Conservation (phyloP, 2,797 vertebrate species). For the Epinephelus awoara region DNA sequence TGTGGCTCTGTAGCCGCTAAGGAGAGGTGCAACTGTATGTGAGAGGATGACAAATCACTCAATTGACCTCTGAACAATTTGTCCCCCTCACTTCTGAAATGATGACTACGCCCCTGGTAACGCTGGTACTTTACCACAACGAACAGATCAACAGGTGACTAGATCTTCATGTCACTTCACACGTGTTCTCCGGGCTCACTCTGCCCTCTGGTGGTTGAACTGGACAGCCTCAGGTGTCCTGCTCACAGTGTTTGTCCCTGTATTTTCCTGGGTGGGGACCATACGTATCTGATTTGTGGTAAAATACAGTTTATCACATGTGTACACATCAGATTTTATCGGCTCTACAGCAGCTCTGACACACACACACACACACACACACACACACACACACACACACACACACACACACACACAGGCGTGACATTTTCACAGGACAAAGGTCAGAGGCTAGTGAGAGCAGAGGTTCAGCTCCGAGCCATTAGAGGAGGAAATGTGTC, state of each 20-base stretch:
- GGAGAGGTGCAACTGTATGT: too few relatives aligned
- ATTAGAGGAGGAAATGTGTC: slow-evolving; percentile 26
- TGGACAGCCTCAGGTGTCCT: neutral
- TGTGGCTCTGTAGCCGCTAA: too few relatives aligned
- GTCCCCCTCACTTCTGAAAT: too few relatives aligned
- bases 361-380: too few relatives aligned
- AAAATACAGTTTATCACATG: neutral
- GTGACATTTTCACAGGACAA: slow-evolving; percentile 1
- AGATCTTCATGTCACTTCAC: neutral
- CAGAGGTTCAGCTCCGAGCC: slow-evolving; percentile 9
- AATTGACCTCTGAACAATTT: too few relatives aligned
- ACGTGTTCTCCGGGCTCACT: neutral
- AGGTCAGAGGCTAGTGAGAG: slow-evolving; percentile 6
- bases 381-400: too few relatives aligned
- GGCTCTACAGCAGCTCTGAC: neutral
- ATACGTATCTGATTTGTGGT: too few relatives aligned
- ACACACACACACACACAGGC: neutral
- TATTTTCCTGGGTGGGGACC: too few relatives aligned
- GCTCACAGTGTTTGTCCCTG: too few relatives aligned
- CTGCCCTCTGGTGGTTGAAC: slow-evolving; percentile 80
- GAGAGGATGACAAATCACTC: too few relatives aligned
- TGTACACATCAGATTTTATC: neutral
- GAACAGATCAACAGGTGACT: neutral
- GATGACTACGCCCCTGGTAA: too few relatives aligned
- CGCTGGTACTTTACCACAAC: neutral